Conservation (phyloP, 2,888 invertebrate genomes). For the Listrodromus nycthemerus region DNA sequence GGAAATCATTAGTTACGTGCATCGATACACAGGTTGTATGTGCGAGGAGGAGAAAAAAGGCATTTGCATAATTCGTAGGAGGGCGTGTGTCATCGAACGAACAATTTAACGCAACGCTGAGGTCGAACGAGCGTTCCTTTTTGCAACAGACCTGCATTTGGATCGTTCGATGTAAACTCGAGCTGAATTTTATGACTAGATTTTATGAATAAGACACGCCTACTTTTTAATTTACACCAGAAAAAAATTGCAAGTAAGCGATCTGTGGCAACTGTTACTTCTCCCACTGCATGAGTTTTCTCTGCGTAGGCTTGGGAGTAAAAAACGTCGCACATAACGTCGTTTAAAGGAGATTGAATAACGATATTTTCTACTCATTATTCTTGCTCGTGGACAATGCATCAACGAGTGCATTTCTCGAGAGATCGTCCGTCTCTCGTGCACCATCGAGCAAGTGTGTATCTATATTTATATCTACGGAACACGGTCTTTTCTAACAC, state of each 20-base stretch:
- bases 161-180: not conserved
- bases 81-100: slow-evolving; percentile 72
- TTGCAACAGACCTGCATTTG: slow-evolving; percentile 13
- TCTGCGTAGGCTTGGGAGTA: not conserved
- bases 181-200: not conserved
- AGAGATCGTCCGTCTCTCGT: not conserved
- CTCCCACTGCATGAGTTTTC: not conserved
- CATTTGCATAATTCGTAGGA: slow-evolving; percentile 78
- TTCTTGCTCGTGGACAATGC: not conserved
- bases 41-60: slow-evolving; percentile 56
- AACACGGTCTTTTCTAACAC: slow-evolving; percentile 22
- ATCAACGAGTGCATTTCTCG: slow-evolving; percentile 14
- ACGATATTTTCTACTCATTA: not conserved
- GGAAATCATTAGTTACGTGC: slow-evolving; percentile 16
- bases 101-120: slow-evolving; percentile 65
- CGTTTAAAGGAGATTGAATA: slow-evolving; percentile 27
- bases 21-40: slow-evolving; percentile 43
- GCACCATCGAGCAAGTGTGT: slow-evolving; percentile 37
- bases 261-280: not conserved
- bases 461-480: slow-evolving; percentile 34
- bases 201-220: not conserved
- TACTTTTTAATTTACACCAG: not conserved
- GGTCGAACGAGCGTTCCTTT: slow-evolving; percentile 16
- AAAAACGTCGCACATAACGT: not conserved
- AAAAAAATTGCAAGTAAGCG: not conserved